phyloP scores from a whole-genome alignment of 2,797 vertebrate genomes.

The Peromyscus nudipes region DNA sequence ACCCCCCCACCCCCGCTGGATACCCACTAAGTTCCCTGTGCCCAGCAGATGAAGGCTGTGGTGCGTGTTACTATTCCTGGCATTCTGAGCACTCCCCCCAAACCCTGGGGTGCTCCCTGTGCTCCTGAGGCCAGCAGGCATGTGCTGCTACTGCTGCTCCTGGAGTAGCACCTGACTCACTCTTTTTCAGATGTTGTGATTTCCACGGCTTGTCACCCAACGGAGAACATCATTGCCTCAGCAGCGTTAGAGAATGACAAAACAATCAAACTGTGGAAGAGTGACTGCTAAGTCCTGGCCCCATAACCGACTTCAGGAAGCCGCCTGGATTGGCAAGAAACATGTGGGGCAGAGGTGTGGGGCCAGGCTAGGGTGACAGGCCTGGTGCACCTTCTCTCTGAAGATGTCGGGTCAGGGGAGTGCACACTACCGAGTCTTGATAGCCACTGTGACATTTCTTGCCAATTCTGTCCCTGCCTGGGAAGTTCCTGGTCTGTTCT shows the following conservation, averaged over 20 bases:
- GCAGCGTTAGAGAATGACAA: constrained; percentile 99
- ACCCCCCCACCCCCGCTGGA: no score
- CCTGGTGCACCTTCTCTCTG: background rate
- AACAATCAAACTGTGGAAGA: constrained; percentile 99
- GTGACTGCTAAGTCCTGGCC: constrained; percentile 94
- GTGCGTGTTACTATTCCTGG: background rate
- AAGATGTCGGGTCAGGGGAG: background rate
- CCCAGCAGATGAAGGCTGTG: background rate
- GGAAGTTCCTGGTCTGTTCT: constrained; percentile 75
- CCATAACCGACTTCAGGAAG: constrained; percentile 77
- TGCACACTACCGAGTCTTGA: background rate
- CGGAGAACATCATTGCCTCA: constrained; percentile 99
- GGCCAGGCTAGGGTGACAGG: background rate
- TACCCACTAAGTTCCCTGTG: background rate
- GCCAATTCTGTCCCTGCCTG: constrained; percentile 57
- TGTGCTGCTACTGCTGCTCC: background rate
- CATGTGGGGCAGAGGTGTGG: background rate
- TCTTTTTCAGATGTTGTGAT: constrained; percentile 95
- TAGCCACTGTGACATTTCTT: constrained; percentile 42
- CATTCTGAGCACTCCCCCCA: background rate
- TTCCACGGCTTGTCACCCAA: constrained; percentile 98
- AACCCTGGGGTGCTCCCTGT: no score
- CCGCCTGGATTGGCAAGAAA: constrained; percentile 75
- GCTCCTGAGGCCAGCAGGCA: background rate
- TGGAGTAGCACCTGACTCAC: background rate